Evolutionary conservation across 2,888 invertebrate species (phyloP), one percentile per base, ranked within the genome.

Genomic region (Nymphalis polychloros): DNA sequence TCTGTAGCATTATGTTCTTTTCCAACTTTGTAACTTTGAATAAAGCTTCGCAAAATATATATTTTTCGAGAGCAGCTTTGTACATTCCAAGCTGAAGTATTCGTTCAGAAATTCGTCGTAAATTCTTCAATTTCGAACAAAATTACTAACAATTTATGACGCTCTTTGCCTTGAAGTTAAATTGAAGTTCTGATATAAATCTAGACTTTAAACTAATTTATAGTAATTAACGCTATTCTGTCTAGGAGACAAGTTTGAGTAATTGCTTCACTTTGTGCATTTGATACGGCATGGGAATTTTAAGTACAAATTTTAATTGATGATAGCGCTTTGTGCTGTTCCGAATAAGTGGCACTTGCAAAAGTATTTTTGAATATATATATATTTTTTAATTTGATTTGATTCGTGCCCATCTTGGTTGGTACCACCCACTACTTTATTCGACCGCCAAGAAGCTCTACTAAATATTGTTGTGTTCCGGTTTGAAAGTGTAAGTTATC

Each of bases 211-310:
- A 8, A 19, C 57, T 57, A 57, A 57, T 35, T 57, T 35, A 41
- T n/a, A 35, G 41, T 57, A 57, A 57, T 57, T 57, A 57, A 35
- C 10, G 57, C 57, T 57, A 20, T 57, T 57, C 57, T 57, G n/a
- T 13, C 41, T 57, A 41, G 13, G 35, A 57, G 57, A 57, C 57
- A 19, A 57, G 41, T 57, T 57, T 41, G 41, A 57, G 17, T 41
- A 57, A 57, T 57, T 41, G 41, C 19, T 41, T n/a, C 10, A 41
- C 57, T 57, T 41, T 41, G 41, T 57, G 35, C 19, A 41, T 57
- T 41, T 41, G 35, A 41, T 57, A n/a, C 41, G 53, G 17, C 27
- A 31, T 31, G 1, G 2, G 53, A 17, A 1, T 23, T 53, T 13
- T 2, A 41, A 41, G 13, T 13, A 13, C 41, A 41, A 41, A 41